These are phyloP conservation scores for Neoitamus cyanurus DNA, from an alignment of 2,888 invertebrate genomes.

Conservation along the genomic window DNA sequence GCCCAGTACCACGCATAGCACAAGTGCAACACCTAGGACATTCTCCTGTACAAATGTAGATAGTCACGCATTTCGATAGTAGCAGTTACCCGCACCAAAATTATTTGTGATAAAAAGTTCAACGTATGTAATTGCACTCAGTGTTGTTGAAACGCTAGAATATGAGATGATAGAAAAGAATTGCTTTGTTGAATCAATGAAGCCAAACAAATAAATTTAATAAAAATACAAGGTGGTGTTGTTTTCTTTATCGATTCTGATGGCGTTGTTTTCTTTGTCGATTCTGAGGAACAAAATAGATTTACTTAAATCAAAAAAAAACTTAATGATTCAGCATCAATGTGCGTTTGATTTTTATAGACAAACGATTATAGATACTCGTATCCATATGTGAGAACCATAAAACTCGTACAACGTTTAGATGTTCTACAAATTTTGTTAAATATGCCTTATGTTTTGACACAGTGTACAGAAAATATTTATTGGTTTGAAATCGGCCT, in stretches of 20 bases:
- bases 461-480: no score
- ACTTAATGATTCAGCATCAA: no score
- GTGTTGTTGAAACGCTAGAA: background rate
- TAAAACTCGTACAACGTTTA: no score
- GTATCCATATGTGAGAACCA: no score
- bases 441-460: no score
- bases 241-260: background rate
- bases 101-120: background rate
- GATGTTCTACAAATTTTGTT: no score
- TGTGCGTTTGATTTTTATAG: no score
- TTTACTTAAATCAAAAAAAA: no score
- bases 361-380: no score
- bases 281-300: no score
- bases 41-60: background rate
- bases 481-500: no score
- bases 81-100: background rate
- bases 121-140: background rate
- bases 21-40: conserved; percentile 48
- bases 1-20: conserved; percentile 65
- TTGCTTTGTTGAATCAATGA: background rate
- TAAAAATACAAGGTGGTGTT: background rate
- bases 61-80: background rate
- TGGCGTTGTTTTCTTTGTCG: background rate
- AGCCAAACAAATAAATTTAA: background rate
- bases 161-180: background rate